Evolutionary conservation across 2,113 vertebrate species (phyloP), one percentile per base, ranked within the genome.

Genomic region (Candoia aspera): DNA sequence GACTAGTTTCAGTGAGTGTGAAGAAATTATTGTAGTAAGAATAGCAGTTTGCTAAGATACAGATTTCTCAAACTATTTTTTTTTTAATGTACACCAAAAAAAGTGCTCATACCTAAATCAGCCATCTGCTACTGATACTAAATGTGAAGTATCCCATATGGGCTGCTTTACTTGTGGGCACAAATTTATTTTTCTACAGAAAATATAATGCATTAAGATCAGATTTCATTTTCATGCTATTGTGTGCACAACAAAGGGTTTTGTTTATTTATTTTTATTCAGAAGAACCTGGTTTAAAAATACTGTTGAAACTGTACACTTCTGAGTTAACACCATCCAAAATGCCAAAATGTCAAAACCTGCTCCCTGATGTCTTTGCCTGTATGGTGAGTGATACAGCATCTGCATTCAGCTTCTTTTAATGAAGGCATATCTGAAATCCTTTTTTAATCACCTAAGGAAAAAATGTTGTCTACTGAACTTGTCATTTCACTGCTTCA

Each of bases 351-450:
- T 84, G 68, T 54, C 68, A 89, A 92, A 89, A 54, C 12, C 42
- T 89, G 87, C 73, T 89, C 73, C 91, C 87, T 84, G 73, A 68
- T 84, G 57, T 84, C 87, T 92, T 92, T 33, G 57, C 87, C 26
- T 88, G 46, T 84, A 84, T 60, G 64, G 88, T 59, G 88, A 92
- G 59, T 60, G 58, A 57, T n/a, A 10, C 17, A 21, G 54, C n/a
- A 19, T 49, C 8, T 26, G 42, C n/a, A 57, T 26, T 92, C 46
- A 37, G 26, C 84, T 84, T 29, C 29, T 46, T 89, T 89, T 84
- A 89, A 89, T 89, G 49, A 92, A 92, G 23, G 23, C 21, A n/a
- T 59, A 89, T 4, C 29, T 84, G 57, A 84, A 89, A 89, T 84
- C 2, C 57, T 84, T 73, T 59, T 92, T 88, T 87, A 89, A 13